Evolutionary conservation across 2,888 invertebrate species (phyloP), one percentile per base, ranked within the genome.

Genomic region (Dryobotodes eremita): DNA sequence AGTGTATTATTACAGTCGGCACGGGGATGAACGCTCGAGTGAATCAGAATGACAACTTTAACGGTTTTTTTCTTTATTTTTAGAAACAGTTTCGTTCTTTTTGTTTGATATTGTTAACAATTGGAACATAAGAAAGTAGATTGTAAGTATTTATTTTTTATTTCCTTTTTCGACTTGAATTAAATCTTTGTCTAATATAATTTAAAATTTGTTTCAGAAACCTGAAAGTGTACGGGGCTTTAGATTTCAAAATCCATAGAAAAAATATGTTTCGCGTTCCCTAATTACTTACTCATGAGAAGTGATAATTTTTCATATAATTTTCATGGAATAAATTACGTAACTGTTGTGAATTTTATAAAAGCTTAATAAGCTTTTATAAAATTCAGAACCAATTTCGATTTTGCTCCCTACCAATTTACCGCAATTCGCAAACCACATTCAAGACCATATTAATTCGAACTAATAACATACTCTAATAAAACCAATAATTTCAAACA

Each of bases 11-110:
- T 94, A 91, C 90, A 91, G 88, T 90, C 90, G 92, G 93, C 93
- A 94, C 95, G 94, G 95, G 95, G 95, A 95, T 94, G 94, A 93
- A 96, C 96, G 96, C 96, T 95, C 92, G 93, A 95, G 77, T 95
- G 96, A 92, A 86, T 95, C 92, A 92, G 95, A 95, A 95, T 94
- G 94, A 95, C 92, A 96, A 94, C 91, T 92, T 92, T 91, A 95
- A 95, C 94, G 94, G 94, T 83, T 92, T 92, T 90, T 90, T 92
- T 91, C 89, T 89, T 73, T 57, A 65, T 46, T 91, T 92, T 92
- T 92, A 89, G 85, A 89, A 85, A 90, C 87, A 86, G 89, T 91
- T 85, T 89, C 77, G 84, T 88, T 90, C 79, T 85, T 87, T 87
- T 87, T 89, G 83, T 89, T 87, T 90, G 79, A 79, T 71, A 31